Conservation (phyloP, 2,113 vertebrate species). For the Periophthalmus modestus region DNA sequence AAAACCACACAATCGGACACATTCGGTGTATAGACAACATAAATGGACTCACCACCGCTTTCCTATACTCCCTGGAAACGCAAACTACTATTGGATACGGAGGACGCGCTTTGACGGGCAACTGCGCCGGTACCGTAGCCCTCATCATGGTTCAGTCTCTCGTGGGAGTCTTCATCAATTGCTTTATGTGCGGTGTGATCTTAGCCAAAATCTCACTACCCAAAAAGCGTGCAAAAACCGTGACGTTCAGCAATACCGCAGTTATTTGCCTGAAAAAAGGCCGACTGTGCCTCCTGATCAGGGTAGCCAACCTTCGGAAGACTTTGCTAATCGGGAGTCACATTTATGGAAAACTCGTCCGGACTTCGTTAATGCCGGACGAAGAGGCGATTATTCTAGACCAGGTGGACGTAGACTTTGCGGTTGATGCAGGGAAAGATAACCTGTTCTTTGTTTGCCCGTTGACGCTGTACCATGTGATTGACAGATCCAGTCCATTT, state of each 20-base stretch:
- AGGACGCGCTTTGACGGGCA: slow-evolving; percentile 89
- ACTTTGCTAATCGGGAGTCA: slow-evolving; percentile 93
- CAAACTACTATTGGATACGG: slow-evolving; percentile 97
- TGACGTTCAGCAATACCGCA: slow-evolving; percentile 88
- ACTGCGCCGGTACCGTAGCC: slow-evolving; percentile 86
- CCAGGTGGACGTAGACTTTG: slow-evolving; percentile 90
- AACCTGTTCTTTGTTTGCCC: slow-evolving; percentile 94
- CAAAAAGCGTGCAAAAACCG: slow-evolving; percentile 89
- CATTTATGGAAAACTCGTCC: slow-evolving; percentile 91
- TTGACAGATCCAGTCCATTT: slow-evolving; percentile 86
- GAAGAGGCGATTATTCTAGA: slow-evolving; percentile 89
- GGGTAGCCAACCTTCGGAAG: slow-evolving; percentile 93
- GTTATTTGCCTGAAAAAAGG: slow-evolving; percentile 86
- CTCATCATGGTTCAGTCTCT: slow-evolving; percentile 90
- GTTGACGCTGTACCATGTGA: slow-evolving; percentile 90
- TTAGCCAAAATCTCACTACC: slow-evolving; percentile 93
- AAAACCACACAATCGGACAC: slow-evolving; percentile 80
- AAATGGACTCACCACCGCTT: slow-evolving; percentile 87
- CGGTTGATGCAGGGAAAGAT: slow-evolving; percentile 89
- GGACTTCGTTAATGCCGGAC: slow-evolving; percentile 85
- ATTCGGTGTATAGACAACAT: slow-evolving; percentile 89
- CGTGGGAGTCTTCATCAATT: slow-evolving; percentile 91
- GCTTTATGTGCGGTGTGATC: slow-evolving; percentile 95
- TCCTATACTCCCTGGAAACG: slow-evolving; percentile 94
- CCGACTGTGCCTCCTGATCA: slow-evolving; percentile 87